These are phyloP conservation scores for Sinohyriopsis cumingii DNA, from an alignment of 2,888 invertebrate species.

Conservation along the genomic window DNA sequence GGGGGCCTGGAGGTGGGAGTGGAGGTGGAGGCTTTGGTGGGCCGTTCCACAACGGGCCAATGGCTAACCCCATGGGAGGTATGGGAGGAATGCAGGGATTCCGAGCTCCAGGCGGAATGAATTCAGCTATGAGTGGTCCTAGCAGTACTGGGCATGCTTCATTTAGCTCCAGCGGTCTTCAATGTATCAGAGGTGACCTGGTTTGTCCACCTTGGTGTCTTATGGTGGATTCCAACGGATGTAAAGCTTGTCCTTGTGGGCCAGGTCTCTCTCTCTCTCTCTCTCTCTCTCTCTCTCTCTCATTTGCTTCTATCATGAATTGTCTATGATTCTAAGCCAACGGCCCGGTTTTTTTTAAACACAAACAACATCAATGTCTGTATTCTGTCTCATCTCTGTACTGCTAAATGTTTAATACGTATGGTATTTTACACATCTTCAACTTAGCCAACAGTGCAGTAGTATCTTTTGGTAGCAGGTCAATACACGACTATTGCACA, in stretches of 20 bases:
- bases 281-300: constrained; percentile 4
- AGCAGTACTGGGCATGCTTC: constrained; percentile 6
- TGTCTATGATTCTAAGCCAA: background rate
- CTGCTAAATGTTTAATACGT: no score
- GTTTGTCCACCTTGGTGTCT: constrained; percentile 43
- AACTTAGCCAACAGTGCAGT: no score
- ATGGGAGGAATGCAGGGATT: constrained; percentile 15
- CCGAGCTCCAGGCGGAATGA: constrained; percentile 5
- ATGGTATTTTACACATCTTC: no score
- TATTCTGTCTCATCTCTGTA: no score
- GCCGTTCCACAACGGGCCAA: no score
- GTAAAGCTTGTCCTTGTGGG: constrained; percentile 44
- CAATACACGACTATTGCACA: no score
- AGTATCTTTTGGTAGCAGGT: no score
- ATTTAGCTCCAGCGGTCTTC: constrained; percentile 15
- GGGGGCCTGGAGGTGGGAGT: no score
- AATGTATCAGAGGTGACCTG: constrained; percentile 32
- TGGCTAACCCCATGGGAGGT: background rate
- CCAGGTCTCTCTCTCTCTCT: constrained; percentile 23
- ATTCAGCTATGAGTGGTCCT: background rate
- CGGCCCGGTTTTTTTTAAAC: no score
- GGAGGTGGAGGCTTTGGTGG: no score
- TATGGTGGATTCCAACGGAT: constrained; percentile 33
- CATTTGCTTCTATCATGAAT: no score
- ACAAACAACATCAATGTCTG: no score